These are phyloP conservation scores for Seira musarum DNA, from an alignment of 2,888 invertebrate genomes.

Conservation along the genomic window DNA sequence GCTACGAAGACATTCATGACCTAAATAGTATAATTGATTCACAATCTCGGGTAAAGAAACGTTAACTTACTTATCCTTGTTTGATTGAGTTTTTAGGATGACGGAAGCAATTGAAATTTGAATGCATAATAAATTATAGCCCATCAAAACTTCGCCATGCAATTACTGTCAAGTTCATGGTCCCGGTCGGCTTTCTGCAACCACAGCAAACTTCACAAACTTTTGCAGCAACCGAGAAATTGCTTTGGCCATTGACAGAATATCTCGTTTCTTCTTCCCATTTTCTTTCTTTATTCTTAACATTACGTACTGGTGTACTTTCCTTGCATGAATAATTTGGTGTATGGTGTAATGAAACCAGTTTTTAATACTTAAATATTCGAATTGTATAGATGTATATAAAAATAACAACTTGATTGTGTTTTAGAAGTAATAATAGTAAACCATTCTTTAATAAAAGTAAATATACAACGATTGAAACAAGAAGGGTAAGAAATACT, in stretches of 20 bases:
- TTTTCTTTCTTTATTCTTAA: constrained; percentile 93
- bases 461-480: too few species aligned
- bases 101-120: too few species aligned
- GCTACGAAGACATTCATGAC: constrained; percentile 65
- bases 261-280: constrained; percentile 91
- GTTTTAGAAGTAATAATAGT: too few species aligned
- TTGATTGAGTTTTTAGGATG: too few species aligned
- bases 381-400: background rate
- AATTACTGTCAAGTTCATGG: constrained; percentile 67
- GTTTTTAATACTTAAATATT: background rate
- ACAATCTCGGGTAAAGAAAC: constrained; percentile 48
- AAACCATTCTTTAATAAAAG: too few species aligned
- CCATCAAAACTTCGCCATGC: constrained; percentile 59
- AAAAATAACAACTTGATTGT: too few species aligned
- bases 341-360: too few species aligned
- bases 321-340: constrained; percentile 74
- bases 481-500: too few species aligned
- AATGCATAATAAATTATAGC: constrained; percentile 30
- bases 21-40: constrained; percentile 60
- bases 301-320: constrained; percentile 91
- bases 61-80: background rate
- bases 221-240: constrained; percentile 82
- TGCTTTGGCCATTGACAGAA: constrained; percentile 88
- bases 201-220: constrained; percentile 86
- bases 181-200: constrained; percentile 75